Conservation (phyloP, 2,113 vertebrate genomes). For the Tragelaphus strepsiceros region DNA sequence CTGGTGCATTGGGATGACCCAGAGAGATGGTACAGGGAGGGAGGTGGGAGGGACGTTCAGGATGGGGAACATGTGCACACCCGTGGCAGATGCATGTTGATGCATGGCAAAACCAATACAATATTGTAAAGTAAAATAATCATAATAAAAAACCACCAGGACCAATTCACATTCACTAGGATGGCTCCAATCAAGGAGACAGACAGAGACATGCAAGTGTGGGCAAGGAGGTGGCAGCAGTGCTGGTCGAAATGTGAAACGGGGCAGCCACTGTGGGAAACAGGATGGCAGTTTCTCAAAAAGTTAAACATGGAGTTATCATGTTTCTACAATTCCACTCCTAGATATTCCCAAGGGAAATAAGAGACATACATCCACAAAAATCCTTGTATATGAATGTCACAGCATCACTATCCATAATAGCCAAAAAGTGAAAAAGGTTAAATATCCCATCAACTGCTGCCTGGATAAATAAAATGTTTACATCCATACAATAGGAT, state of each 20-base stretch:
- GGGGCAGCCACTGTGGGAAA: not conserved
- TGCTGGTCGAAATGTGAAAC: not conserved
- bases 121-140: too few relatives aligned
- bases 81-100: too few relatives aligned
- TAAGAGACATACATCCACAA: not conserved
- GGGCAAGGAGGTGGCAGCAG: not conserved
- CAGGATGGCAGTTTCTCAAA: not conserved
- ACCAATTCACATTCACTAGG: not conserved
- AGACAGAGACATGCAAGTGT: too few relatives aligned
- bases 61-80: too few relatives aligned
- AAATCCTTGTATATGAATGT: not conserved
- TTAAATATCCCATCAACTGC: not conserved
- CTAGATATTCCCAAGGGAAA: not conserved
- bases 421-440: too few relatives aligned
- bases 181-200: not conserved
- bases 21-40: too few relatives aligned
- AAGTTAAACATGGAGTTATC: not conserved
- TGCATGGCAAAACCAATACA: too few relatives aligned
- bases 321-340: not conserved
- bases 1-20: too few relatives aligned
- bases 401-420: not conserved
- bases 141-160: not conserved
- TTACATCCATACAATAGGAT: not conserved
- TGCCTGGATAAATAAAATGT: not conserved
- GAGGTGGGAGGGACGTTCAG: too few relatives aligned